Percentiles rank a stretch among this genome's conserved stretches.
phyloP scores from a whole-genome alignment of 2,888 invertebrate genomes.

The Eulithis prunata region DNA sequence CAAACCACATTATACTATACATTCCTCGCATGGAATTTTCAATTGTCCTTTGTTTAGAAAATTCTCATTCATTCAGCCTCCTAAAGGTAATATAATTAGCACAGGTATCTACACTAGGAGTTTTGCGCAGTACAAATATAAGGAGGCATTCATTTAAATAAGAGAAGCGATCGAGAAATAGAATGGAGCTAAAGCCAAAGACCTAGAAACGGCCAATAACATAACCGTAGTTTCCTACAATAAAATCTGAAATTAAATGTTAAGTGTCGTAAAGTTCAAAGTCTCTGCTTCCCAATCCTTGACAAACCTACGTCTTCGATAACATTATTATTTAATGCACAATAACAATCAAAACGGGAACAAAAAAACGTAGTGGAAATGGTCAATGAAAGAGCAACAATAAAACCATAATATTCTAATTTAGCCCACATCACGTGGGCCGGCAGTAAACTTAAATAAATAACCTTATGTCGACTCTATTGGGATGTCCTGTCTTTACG shows the following conservation, averaged over 20 bases:
- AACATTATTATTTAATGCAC: conserved; percentile 18
- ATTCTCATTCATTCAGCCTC: background rate
- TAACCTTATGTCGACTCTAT: conserved; percentile 79
- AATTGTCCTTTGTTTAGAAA: conserved; percentile 3
- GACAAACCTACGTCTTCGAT: conserved; percentile 23
- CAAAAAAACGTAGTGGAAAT: conserved; percentile 55
- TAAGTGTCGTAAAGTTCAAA: conserved; percentile 12
- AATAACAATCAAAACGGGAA: conserved; percentile 41
- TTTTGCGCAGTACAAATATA: background rate
- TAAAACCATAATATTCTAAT: conserved; percentile 76
- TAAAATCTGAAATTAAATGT: background rate
- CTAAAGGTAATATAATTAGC: background rate
- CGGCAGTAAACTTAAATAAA: conserved; percentile 82
- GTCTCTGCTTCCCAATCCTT: conserved; percentile 13
- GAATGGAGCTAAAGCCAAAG: background rate
- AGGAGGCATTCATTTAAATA: background rate
- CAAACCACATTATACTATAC: no score
- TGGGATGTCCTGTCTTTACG: conserved; percentile 78
- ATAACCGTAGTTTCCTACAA: background rate
- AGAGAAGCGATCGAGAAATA: background rate
- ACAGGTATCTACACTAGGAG: background rate
- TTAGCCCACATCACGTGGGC: conserved; percentile 67
- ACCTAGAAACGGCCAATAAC: background rate
- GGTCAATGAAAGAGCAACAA: conserved; percentile 65
- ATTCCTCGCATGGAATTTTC: background rate